These are phyloP conservation scores for Hirundo rustica DNA, from an alignment of 2,797 vertebrate species.

Conservation along the genomic window DNA sequence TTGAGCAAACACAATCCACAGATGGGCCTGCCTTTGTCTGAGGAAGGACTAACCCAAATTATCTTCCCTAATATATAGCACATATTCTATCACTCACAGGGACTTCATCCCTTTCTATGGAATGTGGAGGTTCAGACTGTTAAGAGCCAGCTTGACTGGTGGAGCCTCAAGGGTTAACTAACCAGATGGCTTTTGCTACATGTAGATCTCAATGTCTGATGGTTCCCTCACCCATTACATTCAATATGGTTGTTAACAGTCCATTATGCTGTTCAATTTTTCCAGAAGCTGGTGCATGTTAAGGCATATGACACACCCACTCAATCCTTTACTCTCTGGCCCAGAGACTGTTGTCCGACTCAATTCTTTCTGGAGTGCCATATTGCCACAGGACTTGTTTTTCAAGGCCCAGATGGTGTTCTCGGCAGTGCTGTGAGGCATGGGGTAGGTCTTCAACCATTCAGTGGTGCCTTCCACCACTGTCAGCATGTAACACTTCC, in stretches of 20 bases:
- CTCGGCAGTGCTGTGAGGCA: neutral
- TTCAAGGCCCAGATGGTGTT: neutral
- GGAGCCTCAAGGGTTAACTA: neutral
- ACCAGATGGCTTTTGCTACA: neutral
- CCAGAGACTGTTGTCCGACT: neutral
- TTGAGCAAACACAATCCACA: neutral
- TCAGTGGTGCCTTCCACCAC: neutral
- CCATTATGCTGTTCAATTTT: neutral
- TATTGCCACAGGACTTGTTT: neutral
- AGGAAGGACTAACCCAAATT: neutral
- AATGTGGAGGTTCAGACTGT: neutral
- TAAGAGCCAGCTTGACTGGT: neutral
- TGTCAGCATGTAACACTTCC: rapidly evolving
- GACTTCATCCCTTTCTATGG: neutral
- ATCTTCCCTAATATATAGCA: neutral
- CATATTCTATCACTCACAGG: neutral
- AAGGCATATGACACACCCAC: neutral
- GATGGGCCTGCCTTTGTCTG: neutral
- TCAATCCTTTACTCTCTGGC: neutral
- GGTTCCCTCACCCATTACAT: neutral
- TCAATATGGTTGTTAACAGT: neutral
- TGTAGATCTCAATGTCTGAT: neutral
- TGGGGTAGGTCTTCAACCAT: neutral
- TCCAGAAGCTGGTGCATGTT: neutral
- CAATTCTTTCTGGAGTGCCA: neutral